Conservation (phyloP, 2,888 invertebrate genomes). For the Octodonta nipae region DNA sequence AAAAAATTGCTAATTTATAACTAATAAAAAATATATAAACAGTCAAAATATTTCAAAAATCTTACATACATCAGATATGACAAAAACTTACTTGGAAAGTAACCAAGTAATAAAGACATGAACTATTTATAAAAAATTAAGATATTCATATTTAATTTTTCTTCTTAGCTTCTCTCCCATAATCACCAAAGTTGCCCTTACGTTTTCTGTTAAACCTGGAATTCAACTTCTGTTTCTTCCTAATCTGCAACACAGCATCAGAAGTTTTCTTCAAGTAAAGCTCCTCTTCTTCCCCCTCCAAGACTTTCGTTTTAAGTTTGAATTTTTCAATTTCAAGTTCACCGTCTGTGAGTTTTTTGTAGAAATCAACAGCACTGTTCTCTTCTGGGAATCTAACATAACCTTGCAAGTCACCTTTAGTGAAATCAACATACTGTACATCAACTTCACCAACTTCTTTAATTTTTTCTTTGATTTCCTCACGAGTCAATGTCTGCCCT, state of each 20-base stretch:
- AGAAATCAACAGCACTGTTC: conserved; percentile 50
- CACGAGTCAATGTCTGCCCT: conserved; percentile 44
- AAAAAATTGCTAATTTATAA: too few relatives aligned
- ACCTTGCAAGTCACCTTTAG: conserved; percentile 58
- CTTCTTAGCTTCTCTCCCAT: conserved; percentile 9
- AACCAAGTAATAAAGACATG: too few relatives aligned
- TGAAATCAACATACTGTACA: conserved; percentile 64
- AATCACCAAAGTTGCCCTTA: conserved; percentile 25
- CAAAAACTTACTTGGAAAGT: too few relatives aligned
- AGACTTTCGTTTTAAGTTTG: conserved; percentile 40
- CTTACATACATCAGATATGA: too few relatives aligned
- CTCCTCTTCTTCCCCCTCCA: conserved; percentile 63
- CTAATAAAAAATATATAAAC: too few relatives aligned
- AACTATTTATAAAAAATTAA: too few relatives aligned
- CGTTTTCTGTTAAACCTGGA: conserved; percentile 25
- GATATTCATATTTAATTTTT: conserved; percentile 5
- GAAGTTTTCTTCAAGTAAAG: conserved; percentile 49
- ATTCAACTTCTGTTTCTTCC: conserved; percentile 36
- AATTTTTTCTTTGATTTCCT: conserved; percentile 54
- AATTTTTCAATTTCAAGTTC: conserved; percentile 25
- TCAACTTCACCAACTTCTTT: conserved; percentile 44
- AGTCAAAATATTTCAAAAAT: too few relatives aligned
- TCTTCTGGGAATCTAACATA: conserved; percentile 58
- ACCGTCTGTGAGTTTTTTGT: conserved; percentile 49
- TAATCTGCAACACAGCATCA: conserved; percentile 42